Conservation (phyloP, 1,140 invertebrate genomes). For the Zaprionus nigranus region DNA sequence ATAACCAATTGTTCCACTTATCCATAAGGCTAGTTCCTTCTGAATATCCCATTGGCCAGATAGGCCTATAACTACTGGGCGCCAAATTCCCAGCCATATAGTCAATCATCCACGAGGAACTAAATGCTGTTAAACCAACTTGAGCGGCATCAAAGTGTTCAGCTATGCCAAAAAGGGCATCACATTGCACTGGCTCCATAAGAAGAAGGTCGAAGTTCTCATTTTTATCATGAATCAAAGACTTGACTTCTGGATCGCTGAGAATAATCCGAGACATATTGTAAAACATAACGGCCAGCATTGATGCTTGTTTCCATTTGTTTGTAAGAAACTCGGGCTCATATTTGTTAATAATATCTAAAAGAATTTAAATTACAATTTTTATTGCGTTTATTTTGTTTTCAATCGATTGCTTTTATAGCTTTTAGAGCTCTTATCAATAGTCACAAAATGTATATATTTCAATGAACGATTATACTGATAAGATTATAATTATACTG, state of each 20-base stretch:
- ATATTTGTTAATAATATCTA: neutral
- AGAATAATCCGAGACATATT: constrained; percentile 39
- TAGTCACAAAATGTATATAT: neutral
- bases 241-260: constrained; percentile 33
- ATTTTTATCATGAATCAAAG: constrained; percentile 29
- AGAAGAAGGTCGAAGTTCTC: constrained; percentile 64
- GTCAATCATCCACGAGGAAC: constrained; percentile 45
- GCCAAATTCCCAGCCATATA: constrained; percentile 48
- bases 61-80: constrained; percentile 70
- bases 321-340: neutral
- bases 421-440: neutral
- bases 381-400: too few relatives aligned
- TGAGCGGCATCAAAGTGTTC: constrained; percentile 55
- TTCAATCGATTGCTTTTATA: neutral
- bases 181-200: constrained; percentile 46
- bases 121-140: constrained; percentile 49
- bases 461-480: neutral
- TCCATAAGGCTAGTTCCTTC: constrained; percentile 77
- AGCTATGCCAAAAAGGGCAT: constrained; percentile 59
- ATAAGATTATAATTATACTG: neutral
- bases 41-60: constrained; percentile 58
- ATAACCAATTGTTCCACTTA: constrained; percentile 74
- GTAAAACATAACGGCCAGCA: neutral
- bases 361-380: neutral
- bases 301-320: constrained; percentile 41